Conservation (phyloP, 53 echinoderm and acorn worm genomes). For the Hippasteria phrygiana region DNA sequence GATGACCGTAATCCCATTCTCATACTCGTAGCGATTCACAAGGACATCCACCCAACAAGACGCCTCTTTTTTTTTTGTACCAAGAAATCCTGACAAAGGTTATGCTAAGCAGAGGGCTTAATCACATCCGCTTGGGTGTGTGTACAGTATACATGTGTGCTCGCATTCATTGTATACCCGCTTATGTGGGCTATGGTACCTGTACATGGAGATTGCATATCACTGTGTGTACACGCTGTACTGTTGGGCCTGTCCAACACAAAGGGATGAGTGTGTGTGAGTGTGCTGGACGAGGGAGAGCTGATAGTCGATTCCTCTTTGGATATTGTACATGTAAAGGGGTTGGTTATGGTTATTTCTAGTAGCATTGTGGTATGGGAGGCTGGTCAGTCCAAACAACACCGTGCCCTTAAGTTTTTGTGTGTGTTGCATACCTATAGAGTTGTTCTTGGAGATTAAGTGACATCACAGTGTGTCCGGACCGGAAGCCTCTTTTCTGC, state of each 20-base stretch:
- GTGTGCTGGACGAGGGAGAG: conserved; percentile 7
- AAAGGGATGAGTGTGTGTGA: conserved; percentile 25
- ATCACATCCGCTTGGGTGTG: conserved; percentile 62
- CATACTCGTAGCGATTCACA: background rate
- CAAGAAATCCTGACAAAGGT: conserved; percentile 61
- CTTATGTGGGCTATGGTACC: no score
- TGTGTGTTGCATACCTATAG: background rate
- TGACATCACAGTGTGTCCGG: conserved; percentile 26
- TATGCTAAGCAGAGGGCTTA: conserved; percentile 62
- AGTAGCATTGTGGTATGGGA: background rate
- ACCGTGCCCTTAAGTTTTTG: background rate
- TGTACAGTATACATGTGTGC: conserved; percentile 6
- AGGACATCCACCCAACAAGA: background rate
- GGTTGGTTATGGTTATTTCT: background rate
- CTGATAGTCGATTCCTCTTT: conserved; percentile 13
- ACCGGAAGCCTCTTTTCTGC: conserved; percentile 7
- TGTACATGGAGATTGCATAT: background rate
- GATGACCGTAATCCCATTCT: background rate
- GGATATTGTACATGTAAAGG: background rate
- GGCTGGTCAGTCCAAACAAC: background rate
- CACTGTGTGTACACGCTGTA: background rate
- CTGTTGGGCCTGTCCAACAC: conserved; percentile 15
- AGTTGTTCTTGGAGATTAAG: conserved; percentile 9
- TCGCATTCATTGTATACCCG: background rate
- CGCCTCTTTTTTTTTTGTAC: conserved; percentile 8